A percentile compares a stretch with the other conserved stretches of the same genome.
Evolutionary conservation across 2,797 vertebrate species (phyloP).

Genomic region (Sebastolobus alascanus): DNA sequence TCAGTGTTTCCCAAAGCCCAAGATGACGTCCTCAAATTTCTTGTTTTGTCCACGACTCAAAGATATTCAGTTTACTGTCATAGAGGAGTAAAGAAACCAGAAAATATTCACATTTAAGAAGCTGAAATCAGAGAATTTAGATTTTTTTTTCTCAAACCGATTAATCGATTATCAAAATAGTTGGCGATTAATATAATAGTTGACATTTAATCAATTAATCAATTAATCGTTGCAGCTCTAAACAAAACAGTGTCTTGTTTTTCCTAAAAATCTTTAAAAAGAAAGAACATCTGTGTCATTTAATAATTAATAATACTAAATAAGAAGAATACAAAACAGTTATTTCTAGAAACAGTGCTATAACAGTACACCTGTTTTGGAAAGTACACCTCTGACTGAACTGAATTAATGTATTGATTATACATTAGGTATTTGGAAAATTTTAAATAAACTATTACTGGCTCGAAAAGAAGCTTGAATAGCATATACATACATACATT

Average conservation of each 20-base stretch:
- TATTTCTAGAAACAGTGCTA: not conserved
- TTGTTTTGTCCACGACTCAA: no score
- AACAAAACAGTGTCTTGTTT: not conserved
- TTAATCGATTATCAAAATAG: no score
- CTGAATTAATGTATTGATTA: not conserved
- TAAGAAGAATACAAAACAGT: not conserved
- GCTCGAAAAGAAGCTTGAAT: not conserved
- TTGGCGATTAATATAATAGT: no score
- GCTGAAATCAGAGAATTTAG: no score
- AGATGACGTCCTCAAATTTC: no score
- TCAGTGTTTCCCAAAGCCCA: no score
- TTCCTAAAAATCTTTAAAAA: not conserved
- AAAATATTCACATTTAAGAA: no score
- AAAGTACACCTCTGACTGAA: not conserved
- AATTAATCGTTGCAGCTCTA: no score
- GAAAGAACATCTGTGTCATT: not conserved
- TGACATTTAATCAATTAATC: no score
- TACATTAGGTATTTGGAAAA: not conserved
- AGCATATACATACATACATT: not conserved
- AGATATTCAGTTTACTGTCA: no score
- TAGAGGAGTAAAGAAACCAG: no score
- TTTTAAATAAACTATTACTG: not conserved
- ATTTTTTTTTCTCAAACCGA: rapidly evolving
- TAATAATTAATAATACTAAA: not conserved
- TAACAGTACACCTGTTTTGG: not conserved